These are phyloP conservation scores for Neria commutata DNA, from an alignment of 2,888 invertebrate genomes.

Conservation along the genomic window DNA sequence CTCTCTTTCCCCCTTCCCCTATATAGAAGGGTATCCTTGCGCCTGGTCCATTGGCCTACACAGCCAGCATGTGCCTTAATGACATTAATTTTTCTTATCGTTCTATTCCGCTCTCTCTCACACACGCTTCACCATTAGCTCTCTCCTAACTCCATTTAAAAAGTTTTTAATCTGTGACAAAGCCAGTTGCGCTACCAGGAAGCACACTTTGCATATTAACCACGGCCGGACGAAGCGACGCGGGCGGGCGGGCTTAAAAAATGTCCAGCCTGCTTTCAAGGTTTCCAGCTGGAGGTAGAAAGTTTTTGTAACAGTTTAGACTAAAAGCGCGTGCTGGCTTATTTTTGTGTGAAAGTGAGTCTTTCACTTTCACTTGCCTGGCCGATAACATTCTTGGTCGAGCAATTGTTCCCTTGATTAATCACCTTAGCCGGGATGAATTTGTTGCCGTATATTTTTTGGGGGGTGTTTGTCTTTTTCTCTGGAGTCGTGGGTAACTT, in stretches of 20 bases:
- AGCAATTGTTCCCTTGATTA: neutral
- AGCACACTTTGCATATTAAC: slow-evolving; percentile 26
- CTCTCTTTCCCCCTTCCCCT: neutral
- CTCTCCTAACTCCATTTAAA: slow-evolving; percentile 24
- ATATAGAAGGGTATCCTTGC: neutral
- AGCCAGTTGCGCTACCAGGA: slow-evolving; percentile 45
- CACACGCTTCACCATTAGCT: no score
- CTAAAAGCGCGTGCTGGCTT: neutral
- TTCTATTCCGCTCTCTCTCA: no score
- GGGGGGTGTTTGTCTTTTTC: neutral
- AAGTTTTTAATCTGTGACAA: slow-evolving; percentile 57
- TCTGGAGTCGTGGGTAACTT: neutral
- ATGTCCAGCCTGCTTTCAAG: neutral
- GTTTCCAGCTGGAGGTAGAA: neutral
- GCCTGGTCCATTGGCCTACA: neutral
- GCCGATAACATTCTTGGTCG: neutral
- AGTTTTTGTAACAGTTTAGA: neutral
- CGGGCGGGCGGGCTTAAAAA: neutral
- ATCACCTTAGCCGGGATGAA: neutral
- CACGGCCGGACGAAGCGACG: slow-evolving; percentile 20
- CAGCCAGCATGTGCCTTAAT: neutral
- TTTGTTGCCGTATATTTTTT: neutral
- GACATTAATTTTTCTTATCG: slow-evolving; percentile 13
- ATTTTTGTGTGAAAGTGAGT: neutral
- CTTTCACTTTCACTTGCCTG: neutral